Percentiles rank a stretch among this genome's conserved stretches.
phyloP scores from a whole-genome alignment of 2,797 vertebrate species.

The Pterois miles region DNA sequence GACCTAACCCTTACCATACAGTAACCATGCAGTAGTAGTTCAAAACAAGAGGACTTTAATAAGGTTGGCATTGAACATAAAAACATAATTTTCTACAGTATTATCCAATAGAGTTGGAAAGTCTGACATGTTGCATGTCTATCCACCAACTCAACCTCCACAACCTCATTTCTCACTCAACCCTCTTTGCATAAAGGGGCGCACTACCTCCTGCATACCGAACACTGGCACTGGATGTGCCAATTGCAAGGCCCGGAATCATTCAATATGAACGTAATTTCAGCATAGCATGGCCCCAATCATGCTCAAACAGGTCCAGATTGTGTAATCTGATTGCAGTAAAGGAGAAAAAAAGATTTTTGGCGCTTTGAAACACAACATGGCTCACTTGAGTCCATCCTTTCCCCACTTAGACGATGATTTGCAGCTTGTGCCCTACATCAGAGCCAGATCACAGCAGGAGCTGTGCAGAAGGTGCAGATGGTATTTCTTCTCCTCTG shows the following conservation, averaged over 20 bases:
- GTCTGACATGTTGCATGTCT: background rate
- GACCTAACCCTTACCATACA: background rate
- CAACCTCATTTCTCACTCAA: background rate
- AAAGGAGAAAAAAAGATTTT: slow-evolving; percentile 32
- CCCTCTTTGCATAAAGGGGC: rapidly evolving
- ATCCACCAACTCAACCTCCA: background rate
- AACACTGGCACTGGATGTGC: background rate
- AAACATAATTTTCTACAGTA: background rate
- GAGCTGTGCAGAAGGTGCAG: slow-evolving; percentile 60
- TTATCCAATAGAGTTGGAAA: background rate
- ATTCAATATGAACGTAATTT: background rate
- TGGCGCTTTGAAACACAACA: slow-evolving; percentile 40
- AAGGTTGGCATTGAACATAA: rapidly evolving
- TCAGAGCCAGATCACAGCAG: slow-evolving; percentile 47
- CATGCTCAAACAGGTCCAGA: slow-evolving; percentile 4
- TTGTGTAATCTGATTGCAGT: slow-evolving; percentile 5
- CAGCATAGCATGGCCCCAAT: background rate
- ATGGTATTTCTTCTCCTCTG: slow-evolving; percentile 62
- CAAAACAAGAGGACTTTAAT: background rate
- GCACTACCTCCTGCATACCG: background rate
- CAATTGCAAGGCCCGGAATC: background rate
- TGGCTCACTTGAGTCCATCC: slow-evolving; percentile 20
- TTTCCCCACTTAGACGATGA: slow-evolving; percentile 44
- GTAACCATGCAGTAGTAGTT: background rate
- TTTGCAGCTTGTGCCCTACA: slow-evolving; percentile 53